Base-by-base conservation (phyloP, 2,888 invertebrate species). In the Pyrrhia umbra region DNA sequence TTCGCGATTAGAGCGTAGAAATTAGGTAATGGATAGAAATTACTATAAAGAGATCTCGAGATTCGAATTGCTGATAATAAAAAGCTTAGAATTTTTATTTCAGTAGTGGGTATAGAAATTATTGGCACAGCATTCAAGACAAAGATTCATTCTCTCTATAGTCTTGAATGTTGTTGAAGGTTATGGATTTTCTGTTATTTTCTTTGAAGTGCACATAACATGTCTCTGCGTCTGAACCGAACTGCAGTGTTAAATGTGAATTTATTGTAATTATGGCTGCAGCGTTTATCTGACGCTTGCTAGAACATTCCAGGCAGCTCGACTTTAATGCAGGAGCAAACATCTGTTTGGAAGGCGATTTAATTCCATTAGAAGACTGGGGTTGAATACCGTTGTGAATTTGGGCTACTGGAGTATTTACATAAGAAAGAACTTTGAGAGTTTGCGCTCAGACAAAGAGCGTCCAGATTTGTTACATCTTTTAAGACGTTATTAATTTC, bases 241-340 rank as follows among this genome's bases (percentile, higher is more conserved):
- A 78, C 78, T 82, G 78, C 80, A 76, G 78, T 76, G 54, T 60
- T 68, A 55, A 68, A 73, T 64, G 65, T 51, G 59, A 73, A 81
- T 79, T 79, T 76, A 79, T 79, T 73, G 73, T 73, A 73, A 81
- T 79, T 79, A 76, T 60, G 58, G 65, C 81, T 65, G 79, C 79
- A 79, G 58, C 62, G 49, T 59, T 75, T 49, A 58, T 65, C 51
- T 75, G 65, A 59, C 62, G 37, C 21, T 64, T 58, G 76, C 57
- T 75, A 54, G 72, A 76, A 51, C 54, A 58, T 65, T 58, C 57
- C 65, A 16, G 51, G 37, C 52, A 42, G 49, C 39, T 39, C 50
- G 63, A 58, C 65, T 23, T 58, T 64, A 71, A 76, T 76, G 21
- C 49, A 50, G 27, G 20, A 63, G 23, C n/a, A 10, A 63, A 70